Evolutionary conservation across 2,113 vertebrate species (phyloP), one percentile per base, ranked within the genome.

Genomic region (Neodon shergylaensis): DNA sequence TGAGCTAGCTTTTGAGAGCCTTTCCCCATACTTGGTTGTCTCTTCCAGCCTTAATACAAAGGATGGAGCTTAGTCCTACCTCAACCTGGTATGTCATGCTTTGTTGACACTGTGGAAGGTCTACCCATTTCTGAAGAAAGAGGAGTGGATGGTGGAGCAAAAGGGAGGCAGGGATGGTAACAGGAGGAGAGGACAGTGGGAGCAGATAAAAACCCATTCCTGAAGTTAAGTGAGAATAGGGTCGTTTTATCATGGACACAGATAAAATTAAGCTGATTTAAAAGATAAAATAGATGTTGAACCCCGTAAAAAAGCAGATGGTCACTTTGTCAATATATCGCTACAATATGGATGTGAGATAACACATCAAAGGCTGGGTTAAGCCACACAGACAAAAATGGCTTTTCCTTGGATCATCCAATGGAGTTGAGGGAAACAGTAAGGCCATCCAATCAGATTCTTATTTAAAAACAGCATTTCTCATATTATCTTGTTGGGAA

Each of bases 401-500:
- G 4, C 54, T 92, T 83, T 81, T 72, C 52, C 6, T 82, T 88
- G 31, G 3, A 21, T 88, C 42, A 42, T 54, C 14, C 26, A 24
- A 81, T 22, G 16, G 42, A 24, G 94, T 88, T 33, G 33, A 84
- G 92, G 76, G 22, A 88, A 96, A 90, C 6, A 1, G 39, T 3
- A 22, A 22, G 4, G 7, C 7, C 58, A 1, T 44, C 36, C 49
- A 47, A 83, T 76, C 63, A 0, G 4, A 19, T 74, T 90, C 36
- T 89, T n/a, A 33, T 12, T 61, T 5, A 1, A 84, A 95, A 88
- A 52, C 19, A 70, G 52, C 31, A 82, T 77, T 91, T 97, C 58
- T 94, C 58, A 72, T 66, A 79, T 54, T 63, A 49, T 82, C 66
- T 94, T 88, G 72, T 66, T 92, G 84, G 17, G 77, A 96, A 88